A percentile compares a stretch with the other conserved stretches of the same genome.
These are phyloP conservation scores for Apostichopus leukothele DNA, from an alignment of 53 echinoderm and acorn worm genomes.

Conservation along the genomic window DNA sequence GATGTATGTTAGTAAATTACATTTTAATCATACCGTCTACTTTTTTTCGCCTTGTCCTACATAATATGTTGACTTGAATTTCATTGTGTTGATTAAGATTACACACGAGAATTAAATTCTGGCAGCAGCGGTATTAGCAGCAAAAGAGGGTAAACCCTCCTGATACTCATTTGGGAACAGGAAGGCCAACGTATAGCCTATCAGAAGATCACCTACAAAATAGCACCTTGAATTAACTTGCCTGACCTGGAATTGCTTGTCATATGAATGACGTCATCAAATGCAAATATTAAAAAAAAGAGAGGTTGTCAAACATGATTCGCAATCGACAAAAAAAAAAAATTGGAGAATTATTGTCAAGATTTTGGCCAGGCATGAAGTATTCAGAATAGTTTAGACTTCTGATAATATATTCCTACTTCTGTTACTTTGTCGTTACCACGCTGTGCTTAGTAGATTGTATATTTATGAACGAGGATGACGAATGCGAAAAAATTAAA, in stretches of 20 bases:
- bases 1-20: constrained; percentile 31
- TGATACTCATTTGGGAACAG: neutral
- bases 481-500: too few relatives aligned
- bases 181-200: neutral
- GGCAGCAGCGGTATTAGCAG: neutral
- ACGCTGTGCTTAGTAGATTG: too few relatives aligned
- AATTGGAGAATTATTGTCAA: too few relatives aligned
- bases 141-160: neutral
- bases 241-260: neutral
- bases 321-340: too few relatives aligned
- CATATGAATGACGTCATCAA: neutral
- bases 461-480: too few relatives aligned
- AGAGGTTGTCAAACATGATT: neutral
- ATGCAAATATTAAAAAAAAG: neutral
- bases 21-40: constrained; percentile 14
- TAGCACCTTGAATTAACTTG: neutral
- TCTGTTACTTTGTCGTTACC: too few relatives aligned
- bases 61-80: neutral
- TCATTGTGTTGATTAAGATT: neutral
- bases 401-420: too few relatives aligned
- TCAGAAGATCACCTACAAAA: neutral
- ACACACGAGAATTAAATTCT: neutral
- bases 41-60: neutral
- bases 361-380: too few relatives aligned
- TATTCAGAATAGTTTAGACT: too few relatives aligned